Base-by-base conservation (phyloP, 2,888 invertebrate genomes). In the Coenonympha glycerion region DNA sequence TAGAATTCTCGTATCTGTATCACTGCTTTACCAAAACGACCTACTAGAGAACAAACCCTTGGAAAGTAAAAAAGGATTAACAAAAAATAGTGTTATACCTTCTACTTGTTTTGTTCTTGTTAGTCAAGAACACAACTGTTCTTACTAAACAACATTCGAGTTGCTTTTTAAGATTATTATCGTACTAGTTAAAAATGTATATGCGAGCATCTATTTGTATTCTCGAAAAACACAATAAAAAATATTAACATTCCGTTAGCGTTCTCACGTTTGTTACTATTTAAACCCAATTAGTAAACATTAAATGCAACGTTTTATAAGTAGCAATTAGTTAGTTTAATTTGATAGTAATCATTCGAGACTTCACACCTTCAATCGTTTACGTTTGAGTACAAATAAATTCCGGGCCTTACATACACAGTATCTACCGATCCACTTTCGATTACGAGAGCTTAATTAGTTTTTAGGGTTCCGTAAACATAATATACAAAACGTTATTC, bases 401-500 rank as follows among this genome's bases (percentile, higher is more conserved):
- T 52, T 44, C 21, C 26, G 11, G 39, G 47, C n/a, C n/a, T n/a
- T 18, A 19, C 19, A 26, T 42, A 37, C 40, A 45, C 22, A 49
- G 47, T 42, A n/a, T n/a, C n/a, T n/a, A 18, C 22, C 31, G 19
- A 40, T 22, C 34, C 22, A 46, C 41, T 45, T 36, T 24, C 33
- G 19, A 49, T 56, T 56, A 52, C 49, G 49, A 40, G 51, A 56
- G 47, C 36, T 11, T 49, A 49, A 54, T 53, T 44, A 42, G 16
- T 37, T 53, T 52, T 51, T 46, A 45, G 45, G 39, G 18, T 37
- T 33, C 34, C 26, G 44, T 49, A 44, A n/a, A 34, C 46, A 31
- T 5, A 33, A 18, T 42, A n/a, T 28, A 30, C 5, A 13, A 33
- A 33, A 16, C 8, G 3, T 15, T 3, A 33, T 9, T 8, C 8